Evolutionary conservation across 2,113 vertebrate species (phyloP).

Genomic region (Rhombomys opimus): DNA sequence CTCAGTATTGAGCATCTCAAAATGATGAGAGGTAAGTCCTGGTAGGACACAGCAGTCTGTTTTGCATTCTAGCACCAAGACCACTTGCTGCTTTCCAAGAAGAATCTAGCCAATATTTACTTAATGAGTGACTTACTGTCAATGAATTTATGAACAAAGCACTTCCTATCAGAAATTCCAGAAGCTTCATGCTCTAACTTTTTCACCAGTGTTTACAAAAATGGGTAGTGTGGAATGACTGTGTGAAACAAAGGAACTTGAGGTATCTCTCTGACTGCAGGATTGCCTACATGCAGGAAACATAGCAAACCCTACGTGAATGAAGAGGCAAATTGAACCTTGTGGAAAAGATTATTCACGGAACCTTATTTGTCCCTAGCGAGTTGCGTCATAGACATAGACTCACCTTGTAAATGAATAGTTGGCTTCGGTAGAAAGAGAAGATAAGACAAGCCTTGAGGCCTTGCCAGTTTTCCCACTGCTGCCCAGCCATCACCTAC

Average conservation of each 20-base stretch:
- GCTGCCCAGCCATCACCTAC: not conserved
- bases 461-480: constrained; percentile 42
- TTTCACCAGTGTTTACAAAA: not conserved
- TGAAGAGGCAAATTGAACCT: not conserved
- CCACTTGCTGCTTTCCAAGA: not conserved
- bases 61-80: not conserved
- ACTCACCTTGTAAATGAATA: constrained; percentile 49
- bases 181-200: not conserved
- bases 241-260: not conserved
- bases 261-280: not conserved
- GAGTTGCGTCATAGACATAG: not conserved
- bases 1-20: not conserved
- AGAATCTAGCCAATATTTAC: not conserved
- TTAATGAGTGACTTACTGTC: not conserved
- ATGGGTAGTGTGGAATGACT: not conserved
- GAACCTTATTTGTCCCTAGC: not conserved
- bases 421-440: constrained; percentile 58
- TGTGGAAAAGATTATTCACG: not conserved
- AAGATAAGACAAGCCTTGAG: constrained; percentile 64
- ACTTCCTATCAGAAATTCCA: not conserved
- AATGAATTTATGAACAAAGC: not conserved
- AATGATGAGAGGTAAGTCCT: not conserved
- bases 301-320: not conserved
- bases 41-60: too few relatives aligned
- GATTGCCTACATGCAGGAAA: not conserved